Conservation (phyloP, 2,113 vertebrate species). For the Tyto alba region DNA sequence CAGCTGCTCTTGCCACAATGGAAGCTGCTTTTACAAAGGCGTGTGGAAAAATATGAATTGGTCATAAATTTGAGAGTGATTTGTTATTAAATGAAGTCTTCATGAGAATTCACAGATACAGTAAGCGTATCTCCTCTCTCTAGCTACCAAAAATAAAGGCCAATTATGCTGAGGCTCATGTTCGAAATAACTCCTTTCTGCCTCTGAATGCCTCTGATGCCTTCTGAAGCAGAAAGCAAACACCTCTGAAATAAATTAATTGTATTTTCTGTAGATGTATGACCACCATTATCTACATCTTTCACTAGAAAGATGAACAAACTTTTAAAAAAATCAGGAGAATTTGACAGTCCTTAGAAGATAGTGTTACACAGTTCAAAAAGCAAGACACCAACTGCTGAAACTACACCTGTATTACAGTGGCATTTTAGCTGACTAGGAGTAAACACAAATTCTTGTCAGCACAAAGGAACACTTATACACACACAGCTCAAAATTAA, state of each 20-base stretch:
- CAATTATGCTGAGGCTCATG: rapidly evolving
- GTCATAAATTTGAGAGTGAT: background rate
- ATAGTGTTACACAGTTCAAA: background rate
- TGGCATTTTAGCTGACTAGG: background rate
- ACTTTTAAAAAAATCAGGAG: background rate
- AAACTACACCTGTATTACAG: background rate
- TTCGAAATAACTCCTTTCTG: background rate
- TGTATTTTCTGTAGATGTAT: background rate
- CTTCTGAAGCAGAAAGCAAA: background rate
- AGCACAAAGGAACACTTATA: background rate
- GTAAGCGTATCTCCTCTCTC: background rate
- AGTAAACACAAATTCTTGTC: background rate
- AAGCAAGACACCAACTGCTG: background rate
- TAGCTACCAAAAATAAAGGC: background rate
- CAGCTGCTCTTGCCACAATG: background rate
- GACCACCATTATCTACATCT: background rate
- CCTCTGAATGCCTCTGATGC: background rate
- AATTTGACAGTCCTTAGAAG: background rate
- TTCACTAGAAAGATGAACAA: background rate
- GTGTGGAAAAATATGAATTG: background rate
- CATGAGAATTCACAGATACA: background rate
- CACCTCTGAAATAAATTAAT: background rate
- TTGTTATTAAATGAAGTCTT: background rate
- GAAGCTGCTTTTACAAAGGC: background rate
- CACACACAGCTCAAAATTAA: background rate